Base-by-base conservation (phyloP, 1,140 invertebrate species). In the Calliphora vicina region DNA sequence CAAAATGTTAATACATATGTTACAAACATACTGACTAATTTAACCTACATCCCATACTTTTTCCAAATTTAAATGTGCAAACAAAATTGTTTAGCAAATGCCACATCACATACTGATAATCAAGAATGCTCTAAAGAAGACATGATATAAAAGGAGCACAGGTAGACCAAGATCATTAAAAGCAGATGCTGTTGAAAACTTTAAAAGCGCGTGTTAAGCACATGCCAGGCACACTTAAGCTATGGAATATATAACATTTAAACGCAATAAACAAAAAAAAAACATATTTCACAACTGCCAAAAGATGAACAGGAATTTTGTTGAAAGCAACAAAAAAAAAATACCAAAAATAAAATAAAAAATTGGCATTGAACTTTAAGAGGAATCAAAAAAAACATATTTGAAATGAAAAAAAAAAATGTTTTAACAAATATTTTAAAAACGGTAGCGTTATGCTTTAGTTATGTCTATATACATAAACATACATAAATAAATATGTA, bases 341-440 rank as follows among this genome's bases (percentile, higher is more conserved):
- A 35, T 35, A 35, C 5, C 35, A 35, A 35, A 35, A 35, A 35
- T 35, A 42, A 26, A 35, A 35, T 35, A 76, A 74, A 74, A 29
- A 74, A 29, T 78, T 78, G 74, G 74, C 74, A 78, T 78, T 78
- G 74, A 78, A 78, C 74, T 78, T 78, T 78, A 23, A 78, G 35
- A 43, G 35, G n/a, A 42, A 76, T 10, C 42, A 35, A 20, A 27
- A 73, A 35, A 73, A 57, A 57, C 17, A 57, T 23, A 9, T 23
- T 23, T 23, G n/a, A 67, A 23, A 67, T 15, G 15, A n/a, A n/a
- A 57, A 57, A 17, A n/a, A n/a, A 17, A 57, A 6, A 57, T n/a
- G n/a, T 67, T 67, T 67, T 6, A 67, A 23, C 61, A 67, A 57
- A 57, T 57, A 57, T 57, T 67, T 67, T 25, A 10, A 67, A 67